Evolutionary conservation across 2,113 vertebrate species (phyloP), one percentile per base, ranked within the genome.

Genomic region (Pipa parva): DNA sequence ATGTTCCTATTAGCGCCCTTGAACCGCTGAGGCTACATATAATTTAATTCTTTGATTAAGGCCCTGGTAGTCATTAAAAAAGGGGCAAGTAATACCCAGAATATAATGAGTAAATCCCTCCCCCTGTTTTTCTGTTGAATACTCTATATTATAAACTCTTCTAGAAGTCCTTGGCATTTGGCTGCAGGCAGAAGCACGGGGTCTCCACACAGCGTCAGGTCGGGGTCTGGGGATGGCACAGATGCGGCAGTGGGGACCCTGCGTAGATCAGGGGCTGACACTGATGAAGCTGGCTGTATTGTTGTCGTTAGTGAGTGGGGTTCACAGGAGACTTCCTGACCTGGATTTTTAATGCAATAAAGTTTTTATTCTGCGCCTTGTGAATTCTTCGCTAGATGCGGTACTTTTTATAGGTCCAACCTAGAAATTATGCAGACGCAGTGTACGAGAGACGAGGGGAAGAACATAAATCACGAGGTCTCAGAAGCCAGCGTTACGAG

Each of bases 341-440:
- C 64, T 68, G 64, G 64, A 68, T 68, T 68, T n/a, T 59, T 37
- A 58, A 59, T 67, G 64, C 27, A 50, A 37, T 58, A 67, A 62
- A 50, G 27, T 59, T 68, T 31, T 24, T 22, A 25, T 20, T 20
- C 15, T 50, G 42, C 31, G n/a, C 20, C 28, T n/a, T 18, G 63
- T 21, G 39, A 26, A 55, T 48, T 17, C 17, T 36, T 22, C 52
- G 11, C 27, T 25, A 39, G 54, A 59, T 25, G 15, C 18, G 55
- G 15, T 9, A 26, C 64, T 68, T 68, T 68, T 68, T 68, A 68
- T 68, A 68, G 56, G 64, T 12, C 58, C 64, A 68, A 68, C 64
- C 64, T 68, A 68, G 64, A 68, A 68, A 68, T 68, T 68, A 68
- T 68, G 64, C 64, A 68, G 55, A 31, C 29, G 29, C 29, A 31